phyloP scores from a whole-genome alignment of 2,797 vertebrate species.

The Acrocephalus scirpaceus region DNA sequence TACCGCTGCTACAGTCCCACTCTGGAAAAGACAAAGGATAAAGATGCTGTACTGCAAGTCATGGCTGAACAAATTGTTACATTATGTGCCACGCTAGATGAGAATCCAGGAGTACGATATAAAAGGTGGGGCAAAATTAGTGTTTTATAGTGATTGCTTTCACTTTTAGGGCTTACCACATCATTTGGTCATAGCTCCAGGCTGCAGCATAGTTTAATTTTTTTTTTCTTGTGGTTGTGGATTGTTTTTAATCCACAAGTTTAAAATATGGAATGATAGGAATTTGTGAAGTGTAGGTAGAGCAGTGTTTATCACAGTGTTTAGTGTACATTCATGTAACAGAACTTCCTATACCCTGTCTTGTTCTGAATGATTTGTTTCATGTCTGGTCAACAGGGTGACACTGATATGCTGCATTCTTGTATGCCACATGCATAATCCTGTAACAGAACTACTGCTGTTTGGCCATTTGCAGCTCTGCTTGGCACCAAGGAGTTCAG shows the following conservation, averaged over 20 bases:
- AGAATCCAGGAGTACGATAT: constrained; percentile 93
- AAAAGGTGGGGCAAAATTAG: constrained; percentile 80
- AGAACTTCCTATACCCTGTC: neutral
- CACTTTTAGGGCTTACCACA: neutral
- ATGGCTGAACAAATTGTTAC: constrained; percentile 93
- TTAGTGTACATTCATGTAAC: neutral
- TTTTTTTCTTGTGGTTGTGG: neutral
- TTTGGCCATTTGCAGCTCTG: neutral
- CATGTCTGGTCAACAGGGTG: neutral
- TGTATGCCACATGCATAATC: neutral
- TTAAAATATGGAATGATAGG: neutral
- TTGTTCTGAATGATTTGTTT: neutral
- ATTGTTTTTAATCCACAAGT: neutral
- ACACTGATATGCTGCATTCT: neutral
- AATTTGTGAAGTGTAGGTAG: neutral
- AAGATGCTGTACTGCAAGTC: constrained; percentile 78
- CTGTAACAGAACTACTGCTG: neutral
- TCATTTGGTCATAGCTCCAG: neutral
- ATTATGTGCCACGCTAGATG: constrained; percentile 91
- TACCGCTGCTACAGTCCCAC: constrained; percentile 87
- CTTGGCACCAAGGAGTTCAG: neutral
- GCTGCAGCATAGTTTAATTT: neutral
- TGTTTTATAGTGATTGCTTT: neutral
- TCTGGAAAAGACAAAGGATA: constrained; percentile 76
- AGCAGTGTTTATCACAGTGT: neutral